These are phyloP conservation scores for Augochlora pura DNA, from an alignment of 1,140 invertebrate genomes.

Conservation along the genomic window DNA sequence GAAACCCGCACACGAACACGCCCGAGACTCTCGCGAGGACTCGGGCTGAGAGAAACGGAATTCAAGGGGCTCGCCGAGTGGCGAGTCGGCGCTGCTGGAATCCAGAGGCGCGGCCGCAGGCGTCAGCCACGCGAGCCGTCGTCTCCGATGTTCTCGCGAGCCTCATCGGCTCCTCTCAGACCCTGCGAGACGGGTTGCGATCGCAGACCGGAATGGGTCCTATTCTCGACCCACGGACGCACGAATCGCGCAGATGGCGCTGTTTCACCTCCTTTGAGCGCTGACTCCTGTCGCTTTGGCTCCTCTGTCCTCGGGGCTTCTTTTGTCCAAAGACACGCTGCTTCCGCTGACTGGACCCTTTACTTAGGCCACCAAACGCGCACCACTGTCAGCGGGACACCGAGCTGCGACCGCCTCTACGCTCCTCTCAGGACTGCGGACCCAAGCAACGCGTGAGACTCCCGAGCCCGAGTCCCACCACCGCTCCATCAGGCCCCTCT, in stretches of 20 bases:
- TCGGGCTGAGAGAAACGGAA: not conserved
- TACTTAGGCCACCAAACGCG: not conserved
- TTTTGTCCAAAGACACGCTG: not conserved
- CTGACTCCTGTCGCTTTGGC: not conserved
- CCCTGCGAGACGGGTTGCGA: slow-evolving; percentile 2
- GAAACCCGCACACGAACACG: not conserved
- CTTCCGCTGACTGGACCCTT: not conserved
- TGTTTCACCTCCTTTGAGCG: not conserved
- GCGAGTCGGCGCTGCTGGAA: slow-evolving; percentile 46
- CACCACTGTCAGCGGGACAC: slow-evolving; percentile 24
- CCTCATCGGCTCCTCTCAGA: slow-evolving; percentile 36
- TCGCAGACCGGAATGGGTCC: not conserved
- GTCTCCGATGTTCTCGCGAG: slow-evolving; percentile 19
- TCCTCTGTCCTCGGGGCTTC: too few relatives aligned
- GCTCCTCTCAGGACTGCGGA: slow-evolving; percentile 56
- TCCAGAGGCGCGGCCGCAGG: slow-evolving; percentile 58
- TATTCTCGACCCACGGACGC: not conserved
- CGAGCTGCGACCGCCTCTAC: slow-evolving; percentile 40
- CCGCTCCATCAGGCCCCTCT: not conserved
- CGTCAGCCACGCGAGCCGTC: slow-evolving; percentile 46
- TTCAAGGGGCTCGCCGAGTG: slow-evolving; percentile 25
- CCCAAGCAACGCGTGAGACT: slow-evolving; percentile 60
- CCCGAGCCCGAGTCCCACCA: slow-evolving; percentile 50
- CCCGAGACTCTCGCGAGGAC: not conserved
- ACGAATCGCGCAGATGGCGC: slow-evolving; percentile 2